Evolutionary conservation across 2,797 vertebrate genomes (phyloP), one percentile per base, ranked within the genome.

Genomic region (Chloroceryle amazona): DNA sequence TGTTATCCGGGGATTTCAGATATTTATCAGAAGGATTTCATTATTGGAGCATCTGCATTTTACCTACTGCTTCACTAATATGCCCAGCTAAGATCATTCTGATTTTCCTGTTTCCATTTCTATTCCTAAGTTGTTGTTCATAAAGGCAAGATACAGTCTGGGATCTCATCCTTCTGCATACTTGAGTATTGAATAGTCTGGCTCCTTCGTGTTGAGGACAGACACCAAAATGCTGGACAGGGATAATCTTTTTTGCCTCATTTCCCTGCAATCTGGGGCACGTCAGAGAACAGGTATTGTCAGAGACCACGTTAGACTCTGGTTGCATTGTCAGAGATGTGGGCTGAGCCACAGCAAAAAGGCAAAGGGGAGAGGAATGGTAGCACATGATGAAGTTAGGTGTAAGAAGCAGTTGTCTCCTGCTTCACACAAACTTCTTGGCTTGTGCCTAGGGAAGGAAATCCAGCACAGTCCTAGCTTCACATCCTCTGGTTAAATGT

Each of bases 381-480:
- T 23, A 21, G 11, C 19, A 23, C 8, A 9, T 35, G 26, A 16
- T 23, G 17, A 49, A 81, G 52, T 62, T 3, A 42, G 2, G 8
- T 41, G 13, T 31, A 61, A 79, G 25, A 84, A 93, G 57, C 0
- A 0, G 4, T 44, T 62, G 7, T 42, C n/a, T 23, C 52, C 70
- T 52, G 4, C 68, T 80, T 67, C 47, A 42, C 62, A 47, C 47
- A 72, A 75, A 12, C 6, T 21, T 5, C 7, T 31, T 68, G 13
- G 5, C 8, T 3, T 67, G 3, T 13, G 75, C 8, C 16, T 51
- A 66, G 23, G 44, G 44, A 94, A 72, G 31, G 35, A 86, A 89
- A 84, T 4, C 1, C 11, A 29, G 8, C 1, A 39, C 9, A 3
- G 3, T 35, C 6, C 18, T 54, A n/a, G 1, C 4, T 79, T 90